Percentiles rank a stretch among this genome's conserved stretches.
Evolutionary conservation across 2,113 vertebrate genomes (phyloP).

Genomic region (Suricata suricatta): DNA sequence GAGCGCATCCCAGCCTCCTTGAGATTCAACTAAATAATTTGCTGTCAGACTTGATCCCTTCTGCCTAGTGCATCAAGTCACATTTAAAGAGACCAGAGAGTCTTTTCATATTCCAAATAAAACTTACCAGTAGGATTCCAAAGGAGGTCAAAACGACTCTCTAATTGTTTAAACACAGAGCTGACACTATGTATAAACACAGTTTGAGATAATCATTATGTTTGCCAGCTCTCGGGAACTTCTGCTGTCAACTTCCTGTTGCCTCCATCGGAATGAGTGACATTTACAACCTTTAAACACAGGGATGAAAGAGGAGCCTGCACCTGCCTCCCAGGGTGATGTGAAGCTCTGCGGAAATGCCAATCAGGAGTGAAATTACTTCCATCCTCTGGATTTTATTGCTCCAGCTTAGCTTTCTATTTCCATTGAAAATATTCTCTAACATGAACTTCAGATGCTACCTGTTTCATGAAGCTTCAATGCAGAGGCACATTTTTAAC

Average conservation of each 20-base stretch:
- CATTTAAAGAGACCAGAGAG: not conserved
- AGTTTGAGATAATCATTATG: not conserved
- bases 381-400: not conserved
- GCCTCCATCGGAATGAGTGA: not conserved
- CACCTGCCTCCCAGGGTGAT: not conserved
- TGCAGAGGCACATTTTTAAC: not conserved
- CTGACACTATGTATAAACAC: not conserved
- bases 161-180: not conserved
- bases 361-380: not conserved
- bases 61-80: not conserved
- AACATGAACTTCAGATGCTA: not conserved
- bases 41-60: not conserved
- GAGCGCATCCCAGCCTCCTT: not conserved
- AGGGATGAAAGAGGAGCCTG: not conserved
- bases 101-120: slow-evolving; percentile 11
- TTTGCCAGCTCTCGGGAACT: not conserved
- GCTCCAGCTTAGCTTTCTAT: slow-evolving; percentile 18
- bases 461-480: not conserved
- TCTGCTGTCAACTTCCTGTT: slow-evolving; percentile 32
- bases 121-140: not conserved
- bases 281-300: not conserved
- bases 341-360: not conserved
- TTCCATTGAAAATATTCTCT: not conserved
- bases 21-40: not conserved
- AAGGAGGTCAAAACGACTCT: not conserved